Percentiles rank a stretch among this genome's conserved stretches.
Conservation (phyloP, 2,113 vertebrate genomes). For the Lathamus discolor region DNA sequence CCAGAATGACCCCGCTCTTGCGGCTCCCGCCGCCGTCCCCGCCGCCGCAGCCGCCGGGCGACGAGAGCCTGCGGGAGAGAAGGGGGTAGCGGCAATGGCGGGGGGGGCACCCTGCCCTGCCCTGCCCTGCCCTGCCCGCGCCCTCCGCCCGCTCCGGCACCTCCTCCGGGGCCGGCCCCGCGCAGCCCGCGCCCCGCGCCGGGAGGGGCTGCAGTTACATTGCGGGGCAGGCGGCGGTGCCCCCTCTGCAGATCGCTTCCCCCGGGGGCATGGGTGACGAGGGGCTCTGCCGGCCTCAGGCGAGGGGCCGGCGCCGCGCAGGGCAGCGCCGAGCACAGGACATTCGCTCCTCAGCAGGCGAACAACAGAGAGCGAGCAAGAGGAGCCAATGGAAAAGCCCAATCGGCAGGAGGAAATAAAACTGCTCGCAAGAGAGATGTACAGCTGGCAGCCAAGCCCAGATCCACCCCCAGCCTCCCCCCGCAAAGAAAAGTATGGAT, state of each 20-base stretch:
- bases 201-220: slow-evolving; percentile 20
- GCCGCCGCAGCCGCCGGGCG: too few relatives aligned
- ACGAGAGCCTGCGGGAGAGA: too few relatives aligned
- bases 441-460: background rate
- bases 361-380: background rate
- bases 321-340: background rate
- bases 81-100: too few relatives aligned
- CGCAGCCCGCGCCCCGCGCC: background rate
- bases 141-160: background rate
- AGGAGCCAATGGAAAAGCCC: slow-evolving; percentile 34
- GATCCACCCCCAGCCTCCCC: background rate
- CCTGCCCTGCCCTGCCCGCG: background rate
- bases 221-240: slow-evolving; percentile 47
- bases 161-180: background rate
- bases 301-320: background rate
- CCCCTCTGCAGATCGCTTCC: slow-evolving; percentile 31
- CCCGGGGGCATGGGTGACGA: slow-evolving; percentile 36
- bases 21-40: too few relatives aligned
- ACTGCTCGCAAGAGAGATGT: background rate
- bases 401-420: background rate
- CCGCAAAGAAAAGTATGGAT: background rate
- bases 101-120: background rate
- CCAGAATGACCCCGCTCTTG: too few relatives aligned
- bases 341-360: background rate
- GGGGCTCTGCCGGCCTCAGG: background rate